Conservation (phyloP, 2,888 invertebrate genomes). For the Leucania comma region DNA sequence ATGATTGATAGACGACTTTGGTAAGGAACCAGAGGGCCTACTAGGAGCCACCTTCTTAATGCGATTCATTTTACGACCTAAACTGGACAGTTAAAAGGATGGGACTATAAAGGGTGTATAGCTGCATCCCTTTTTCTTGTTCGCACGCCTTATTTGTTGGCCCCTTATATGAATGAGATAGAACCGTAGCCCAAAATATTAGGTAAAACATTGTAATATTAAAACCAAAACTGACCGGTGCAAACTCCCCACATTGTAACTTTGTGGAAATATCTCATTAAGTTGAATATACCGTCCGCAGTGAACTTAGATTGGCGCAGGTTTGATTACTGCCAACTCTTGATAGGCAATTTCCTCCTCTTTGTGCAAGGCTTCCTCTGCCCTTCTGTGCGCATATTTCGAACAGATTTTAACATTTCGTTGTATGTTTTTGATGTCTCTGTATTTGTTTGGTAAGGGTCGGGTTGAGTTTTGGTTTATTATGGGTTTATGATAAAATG, state of each 20-base stretch:
- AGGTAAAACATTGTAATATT: slow-evolving; percentile 4
- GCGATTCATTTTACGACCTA: too few relatives aligned
- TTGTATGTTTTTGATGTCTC: slow-evolving; percentile 74
- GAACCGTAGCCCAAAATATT: neutral
- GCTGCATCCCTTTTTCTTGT: too few relatives aligned
- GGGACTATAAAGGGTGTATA: too few relatives aligned
- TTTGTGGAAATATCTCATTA: slow-evolving; percentile 84
- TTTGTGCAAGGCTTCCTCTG: slow-evolving; percentile 85
- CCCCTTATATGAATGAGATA: too few relatives aligned
- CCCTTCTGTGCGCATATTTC: slow-evolving; percentile 75
- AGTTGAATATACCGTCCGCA: slow-evolving; percentile 77
- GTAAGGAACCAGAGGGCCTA: neutral
- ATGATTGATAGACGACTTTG: neutral
- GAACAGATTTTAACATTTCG: slow-evolving; percentile 82
- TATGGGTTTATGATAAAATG: slow-evolving; percentile 31
- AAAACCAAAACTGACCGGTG: slow-evolving; percentile 35
- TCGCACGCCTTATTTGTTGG: too few relatives aligned
- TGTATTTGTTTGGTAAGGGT: slow-evolving; percentile 63
- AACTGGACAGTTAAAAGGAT: too few relatives aligned
- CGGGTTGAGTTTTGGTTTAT: slow-evolving; percentile 42
- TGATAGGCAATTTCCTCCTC: slow-evolving; percentile 89
- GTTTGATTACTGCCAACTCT: slow-evolving; percentile 81
- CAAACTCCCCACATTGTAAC: slow-evolving; percentile 36
- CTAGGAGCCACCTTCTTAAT: too few relatives aligned
- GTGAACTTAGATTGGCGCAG: slow-evolving; percentile 85